Base-by-base conservation (phyloP, 2,797 vertebrate genomes). In the Mycteria americana region DNA sequence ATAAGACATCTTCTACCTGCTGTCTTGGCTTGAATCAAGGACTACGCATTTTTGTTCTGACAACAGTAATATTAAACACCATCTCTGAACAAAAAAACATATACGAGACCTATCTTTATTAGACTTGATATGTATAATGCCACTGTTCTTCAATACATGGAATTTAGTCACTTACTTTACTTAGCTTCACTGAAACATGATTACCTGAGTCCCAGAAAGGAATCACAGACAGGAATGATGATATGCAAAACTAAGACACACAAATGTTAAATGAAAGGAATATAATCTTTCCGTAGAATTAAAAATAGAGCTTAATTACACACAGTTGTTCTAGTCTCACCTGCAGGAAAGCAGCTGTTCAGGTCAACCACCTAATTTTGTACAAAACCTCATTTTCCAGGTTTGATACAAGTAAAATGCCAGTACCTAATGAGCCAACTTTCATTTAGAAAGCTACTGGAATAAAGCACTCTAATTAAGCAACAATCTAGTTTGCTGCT, bases 221-320 rank as follows among this genome's bases (percentile, higher is more conserved):
- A 80, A 48, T 33, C 7, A 31, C 56, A 69, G n/a, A 41, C 53
- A 85, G 50, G 24, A 75, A 18, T 5, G 18, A 57, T 4, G 18
- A 23, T 31, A 81, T 1, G 18, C 43, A 73, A 89, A 84, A 64
- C 39, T 64, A 86, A 72, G 54, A 50, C 60, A 86, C 5, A 5
- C 1, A 54, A 51, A 56, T n/a, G 24, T 59, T 70, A 85, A 85
- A 65, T 27, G 25, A 63, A 94, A 95, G 54, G 37, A 67, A 92
- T 91, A 76, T 3, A 80, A 80, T 67, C 10, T 33, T 79, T 68
- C 59, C 41, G 31, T 10, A 75, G 37, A 96, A 73, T 57, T 84
- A 92, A 80, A 96, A 92, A 83, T 21, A 84, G 51, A 91, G 27
- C 81, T 90, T 60, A 92, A 92, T 88, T 93, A 81, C 45, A 89